Evolutionary conservation across 2,888 invertebrate genomes (phyloP).

Genomic region (Agelastica alni): DNA sequence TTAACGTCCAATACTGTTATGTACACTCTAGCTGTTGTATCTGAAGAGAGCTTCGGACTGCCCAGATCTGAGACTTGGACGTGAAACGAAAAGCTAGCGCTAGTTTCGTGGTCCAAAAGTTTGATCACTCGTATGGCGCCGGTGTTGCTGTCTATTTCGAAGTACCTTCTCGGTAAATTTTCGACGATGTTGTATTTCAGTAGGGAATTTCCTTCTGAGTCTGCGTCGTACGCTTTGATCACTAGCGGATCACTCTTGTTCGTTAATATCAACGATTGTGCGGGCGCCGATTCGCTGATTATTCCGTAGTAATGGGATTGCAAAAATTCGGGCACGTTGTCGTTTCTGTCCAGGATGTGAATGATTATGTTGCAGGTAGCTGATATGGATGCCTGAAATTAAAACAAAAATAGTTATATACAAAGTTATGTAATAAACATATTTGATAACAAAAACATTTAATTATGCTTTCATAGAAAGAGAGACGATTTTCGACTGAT

Average conservation of each 20-base stretch:
- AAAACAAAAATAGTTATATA: conserved; percentile 2
- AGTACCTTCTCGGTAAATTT: conserved; percentile 75
- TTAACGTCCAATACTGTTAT: conserved; percentile 83
- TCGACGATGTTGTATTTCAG: conserved; percentile 85
- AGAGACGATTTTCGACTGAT: too few relatives aligned
- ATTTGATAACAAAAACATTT: too few relatives aligned
- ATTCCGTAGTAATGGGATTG: conserved; percentile 71
- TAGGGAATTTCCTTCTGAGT: conserved; percentile 83
- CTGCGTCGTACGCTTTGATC: conserved; percentile 80
- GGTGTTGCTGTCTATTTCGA: conserved; percentile 82
- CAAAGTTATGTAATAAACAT: too few relatives aligned
- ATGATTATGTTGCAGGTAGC: conserved; percentile 75
- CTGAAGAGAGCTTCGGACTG: conserved; percentile 78
- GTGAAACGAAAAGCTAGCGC: conserved; percentile 73
- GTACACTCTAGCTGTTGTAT: conserved; percentile 76
- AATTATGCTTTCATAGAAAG: too few relatives aligned
- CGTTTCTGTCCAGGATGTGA: conserved; percentile 88
- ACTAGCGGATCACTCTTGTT: conserved; percentile 77
- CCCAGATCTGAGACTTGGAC: conserved; percentile 85
- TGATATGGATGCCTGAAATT: conserved; percentile 64
- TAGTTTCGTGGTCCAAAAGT: conserved; percentile 79
- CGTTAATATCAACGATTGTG: conserved; percentile 74
- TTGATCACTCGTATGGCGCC: conserved; percentile 81
- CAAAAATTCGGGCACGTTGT: conserved; percentile 76
- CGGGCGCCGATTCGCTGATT: conserved; percentile 74